Evolutionary conservation across 2,797 vertebrate species (phyloP), one percentile per base, ranked within the genome.

Genomic region (Erithacus rubecula): DNA sequence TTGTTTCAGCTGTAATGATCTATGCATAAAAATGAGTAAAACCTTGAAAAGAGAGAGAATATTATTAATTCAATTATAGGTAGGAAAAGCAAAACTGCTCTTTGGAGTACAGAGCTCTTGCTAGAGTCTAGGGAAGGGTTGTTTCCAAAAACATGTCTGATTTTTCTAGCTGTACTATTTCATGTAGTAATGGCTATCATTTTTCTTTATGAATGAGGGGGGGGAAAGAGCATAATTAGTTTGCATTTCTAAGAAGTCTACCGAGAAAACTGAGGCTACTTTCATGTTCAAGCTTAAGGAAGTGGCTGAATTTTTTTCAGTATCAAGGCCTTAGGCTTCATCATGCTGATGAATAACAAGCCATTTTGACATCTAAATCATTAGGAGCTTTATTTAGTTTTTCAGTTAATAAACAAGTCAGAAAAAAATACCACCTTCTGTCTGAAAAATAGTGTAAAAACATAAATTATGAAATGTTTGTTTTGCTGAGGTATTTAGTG

Each of bases 351-450:
- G 60, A 94, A 43, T 46, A 84, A 67, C 23, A 51, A 71, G 51
- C 11, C 63, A 55, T 86, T 77, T 80, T 89, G 77, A 71, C 91
- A 44, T 55, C 18, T 74, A 85, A 90, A 72, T 82, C 17, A 2
- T 47, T 90, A 87, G 17, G n/a, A 52, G 17, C 34, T 70, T 74
- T 79, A 70, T 80, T 92, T 84, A 87, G 27, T 17, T 70, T 70
- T 72, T 34, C 86, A 62, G 51, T 92, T 89, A 94, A 87, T 95
- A 94, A 93, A 71, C 12, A 77, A 51, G 15, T 27, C 37, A 87
- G 49, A 14, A 67, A 55, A 53, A 78, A 81, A 87, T 14, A n/a
- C 8, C 3, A 7, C 18, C 7, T 79, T 77, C 78, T 81, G 16
- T 64, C 39, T 72, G 58, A 86, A 88, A 91, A 96, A 60, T 63